Conservation (phyloP, 37 sponge, comb jelly and placozoan species). For the Cliona cf. orientalis region DNA sequence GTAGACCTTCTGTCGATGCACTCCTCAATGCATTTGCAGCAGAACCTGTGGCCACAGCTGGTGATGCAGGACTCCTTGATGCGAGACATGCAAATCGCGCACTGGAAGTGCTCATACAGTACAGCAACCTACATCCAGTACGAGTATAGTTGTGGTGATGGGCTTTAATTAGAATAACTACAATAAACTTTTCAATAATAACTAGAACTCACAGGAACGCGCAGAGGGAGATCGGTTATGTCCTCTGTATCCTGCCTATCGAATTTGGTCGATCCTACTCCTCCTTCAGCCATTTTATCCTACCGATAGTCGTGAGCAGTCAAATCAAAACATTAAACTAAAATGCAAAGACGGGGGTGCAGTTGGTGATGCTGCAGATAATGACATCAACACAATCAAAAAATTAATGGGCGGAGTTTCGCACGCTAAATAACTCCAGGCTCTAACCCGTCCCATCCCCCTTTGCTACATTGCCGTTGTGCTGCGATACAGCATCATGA, state of each 20-base stretch:
- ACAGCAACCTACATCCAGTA: conserved; percentile 47
- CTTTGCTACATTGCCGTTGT: too few relatives aligned
- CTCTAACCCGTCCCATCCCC: too few relatives aligned
- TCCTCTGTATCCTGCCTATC: conserved; percentile 47
- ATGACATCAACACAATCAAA: too few relatives aligned
- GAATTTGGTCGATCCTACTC: neutral
- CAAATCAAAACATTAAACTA: too few relatives aligned
- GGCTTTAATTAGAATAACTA: conserved; percentile 30
- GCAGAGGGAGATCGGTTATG: conserved; percentile 23
- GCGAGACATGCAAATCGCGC: conserved; percentile 62
- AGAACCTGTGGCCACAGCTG: conserved; percentile 76
- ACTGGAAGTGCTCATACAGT: conserved; percentile 57
- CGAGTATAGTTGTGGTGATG: neutral
- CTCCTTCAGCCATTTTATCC: conserved; percentile 33
- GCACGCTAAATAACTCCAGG: too few relatives aligned
- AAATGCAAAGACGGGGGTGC: too few relatives aligned
- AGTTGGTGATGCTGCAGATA: too few relatives aligned
- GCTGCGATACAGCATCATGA: too few relatives aligned
- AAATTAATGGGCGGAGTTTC: too few relatives aligned
- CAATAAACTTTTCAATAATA: neutral
- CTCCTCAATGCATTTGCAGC: conserved; percentile 72
- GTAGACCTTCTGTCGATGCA: conserved; percentile 74
- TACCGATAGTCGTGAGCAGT: too few relatives aligned
- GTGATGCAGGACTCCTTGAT: conserved; percentile 41
- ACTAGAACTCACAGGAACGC: conserved; percentile 31